Percentiles rank a stretch among this genome's conserved stretches.
These are phyloP conservation scores for Ceuthmochares aereus DNA, from an alignment of 2,113 vertebrate species.

Conservation along the genomic window DNA sequence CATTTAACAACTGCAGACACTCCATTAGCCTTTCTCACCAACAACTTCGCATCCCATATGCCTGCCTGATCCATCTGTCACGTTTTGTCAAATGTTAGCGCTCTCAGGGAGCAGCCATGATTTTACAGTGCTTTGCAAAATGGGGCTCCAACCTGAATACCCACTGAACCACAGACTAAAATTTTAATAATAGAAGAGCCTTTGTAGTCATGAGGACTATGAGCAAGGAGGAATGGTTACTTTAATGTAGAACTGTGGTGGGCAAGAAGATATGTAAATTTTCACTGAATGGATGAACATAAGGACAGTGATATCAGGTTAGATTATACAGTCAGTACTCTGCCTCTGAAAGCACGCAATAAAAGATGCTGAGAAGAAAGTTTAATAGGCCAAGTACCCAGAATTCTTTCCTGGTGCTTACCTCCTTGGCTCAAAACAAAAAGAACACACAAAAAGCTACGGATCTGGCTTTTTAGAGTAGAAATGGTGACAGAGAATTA, in stretches of 20 bases:
- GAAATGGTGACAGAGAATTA: not conserved
- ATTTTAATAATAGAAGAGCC: not conserved
- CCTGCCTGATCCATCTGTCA: slow-evolving; percentile 58
- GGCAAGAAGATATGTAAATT: not conserved
- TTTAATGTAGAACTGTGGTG: not conserved
- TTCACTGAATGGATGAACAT: not conserved
- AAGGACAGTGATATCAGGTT: not conserved
- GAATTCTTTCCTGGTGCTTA: not conserved
- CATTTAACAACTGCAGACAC: slow-evolving; percentile 65
- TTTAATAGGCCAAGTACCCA: not conserved
- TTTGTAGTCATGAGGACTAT: not conserved
- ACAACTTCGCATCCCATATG: slow-evolving; percentile 38
- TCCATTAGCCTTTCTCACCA: slow-evolving; percentile 54
- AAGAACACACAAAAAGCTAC: not conserved
- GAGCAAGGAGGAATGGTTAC: not conserved
- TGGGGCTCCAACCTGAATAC: slow-evolving; percentile 35
- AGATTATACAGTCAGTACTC: not conserved
- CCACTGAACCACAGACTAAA: slow-evolving; percentile 22
- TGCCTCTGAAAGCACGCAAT: not conserved
- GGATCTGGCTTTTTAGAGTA: not conserved
- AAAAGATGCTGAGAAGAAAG: not conserved
- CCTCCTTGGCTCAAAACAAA: not conserved
- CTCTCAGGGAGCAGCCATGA: slow-evolving; percentile 16
- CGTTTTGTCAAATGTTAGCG: not conserved
- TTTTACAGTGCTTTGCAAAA: not conserved